These are phyloP conservation scores for Phenganax stokvisi DNA, from an alignment of 92 coral and sea anemone genomes.

Conservation along the genomic window DNA sequence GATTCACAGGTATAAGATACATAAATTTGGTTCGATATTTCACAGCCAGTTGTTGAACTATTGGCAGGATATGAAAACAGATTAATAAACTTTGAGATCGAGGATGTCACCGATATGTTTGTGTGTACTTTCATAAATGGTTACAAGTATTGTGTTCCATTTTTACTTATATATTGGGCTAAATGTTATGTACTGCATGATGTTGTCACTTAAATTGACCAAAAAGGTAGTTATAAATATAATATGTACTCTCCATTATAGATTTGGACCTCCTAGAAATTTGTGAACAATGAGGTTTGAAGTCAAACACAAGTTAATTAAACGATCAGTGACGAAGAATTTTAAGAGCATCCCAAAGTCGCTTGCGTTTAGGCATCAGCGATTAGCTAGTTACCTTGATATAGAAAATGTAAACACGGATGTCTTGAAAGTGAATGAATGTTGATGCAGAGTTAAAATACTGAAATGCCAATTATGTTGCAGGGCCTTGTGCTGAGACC, in stretches of 20 bases:
- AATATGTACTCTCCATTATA: background rate
- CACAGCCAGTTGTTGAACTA: too few relatives aligned
- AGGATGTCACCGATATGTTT: background rate
- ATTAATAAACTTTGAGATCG: background rate
- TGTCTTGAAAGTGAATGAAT: background rate
- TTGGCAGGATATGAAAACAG: too few relatives aligned
- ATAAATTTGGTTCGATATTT: too few relatives aligned
- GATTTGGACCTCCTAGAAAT: constrained; percentile 43
- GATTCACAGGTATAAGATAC: background rate
- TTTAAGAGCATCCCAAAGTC: constrained; percentile 37
- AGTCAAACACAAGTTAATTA: constrained; percentile 39
- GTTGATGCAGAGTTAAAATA: background rate
- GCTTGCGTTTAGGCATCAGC: constrained; percentile 27
- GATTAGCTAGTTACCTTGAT: background rate
- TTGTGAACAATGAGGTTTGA: constrained; percentile 40
- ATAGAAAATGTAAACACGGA: background rate
- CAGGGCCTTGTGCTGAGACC: constrained; percentile 33
- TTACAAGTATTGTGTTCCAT: background rate
- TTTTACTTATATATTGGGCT: background rate
- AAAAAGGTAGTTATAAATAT: background rate
- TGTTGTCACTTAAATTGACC: background rate
- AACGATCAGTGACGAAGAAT: constrained; percentile 25
- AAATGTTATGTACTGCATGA: background rate
- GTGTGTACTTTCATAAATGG: background rate
- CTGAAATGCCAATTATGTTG: background rate